Base-by-base conservation (phyloP, 2,888 invertebrate genomes). In the Ferdinandea cuprea region DNA sequence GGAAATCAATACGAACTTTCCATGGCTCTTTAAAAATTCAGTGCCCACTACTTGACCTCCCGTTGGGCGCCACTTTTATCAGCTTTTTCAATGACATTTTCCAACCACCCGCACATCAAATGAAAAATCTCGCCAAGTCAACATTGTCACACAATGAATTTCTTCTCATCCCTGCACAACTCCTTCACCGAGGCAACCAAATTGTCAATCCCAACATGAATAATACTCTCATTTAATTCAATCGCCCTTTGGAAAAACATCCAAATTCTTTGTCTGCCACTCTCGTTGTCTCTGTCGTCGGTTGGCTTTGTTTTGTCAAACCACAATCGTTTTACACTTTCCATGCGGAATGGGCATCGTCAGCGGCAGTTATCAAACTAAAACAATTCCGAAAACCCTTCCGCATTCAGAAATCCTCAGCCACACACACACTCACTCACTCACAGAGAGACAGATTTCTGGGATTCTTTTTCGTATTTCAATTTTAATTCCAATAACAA, bases 401-500 rank as follows among this genome's bases (percentile, higher is more conserved):
- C 32, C 44, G 17, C 58, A 37, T 32, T n/a, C n/a, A n/a, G n/a
- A n/a, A n/a, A n/a, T n/a, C n/a, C n/a, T n/a, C n/a, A n/a, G n/a
- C n/a, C n/a, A 48, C 48, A 63, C 21, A 63, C 9, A 35, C 21
- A 15, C 35, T 17, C n/a, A n/a, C n/a, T n/a, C n/a, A n/a, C n/a
- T 11, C 32, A 61, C 21, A 1, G 6, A 21, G 17, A 37, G 30
- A 17, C 35, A 48, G 46, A 71, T 71, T 52, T 71, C 59, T 40
- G 42, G 50, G 59, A 65, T 73, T 58, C 56, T 71, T 58, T 65
- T 52, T 17, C 32, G 46, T 54, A 59, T 71, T 66, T 50, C 52
- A 58, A 76, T 73, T 83, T 78, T 66, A 54, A 72, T 73, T 78
- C 50, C 32, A 11, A 65, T 66, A 68, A 48, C 42, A 15, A 25